A percentile compares a stretch with the other conserved stretches of the same genome.
These are phyloP conservation scores for Ditula angustiorana DNA, from an alignment of 2,888 invertebrate species.

Conservation along the genomic window DNA sequence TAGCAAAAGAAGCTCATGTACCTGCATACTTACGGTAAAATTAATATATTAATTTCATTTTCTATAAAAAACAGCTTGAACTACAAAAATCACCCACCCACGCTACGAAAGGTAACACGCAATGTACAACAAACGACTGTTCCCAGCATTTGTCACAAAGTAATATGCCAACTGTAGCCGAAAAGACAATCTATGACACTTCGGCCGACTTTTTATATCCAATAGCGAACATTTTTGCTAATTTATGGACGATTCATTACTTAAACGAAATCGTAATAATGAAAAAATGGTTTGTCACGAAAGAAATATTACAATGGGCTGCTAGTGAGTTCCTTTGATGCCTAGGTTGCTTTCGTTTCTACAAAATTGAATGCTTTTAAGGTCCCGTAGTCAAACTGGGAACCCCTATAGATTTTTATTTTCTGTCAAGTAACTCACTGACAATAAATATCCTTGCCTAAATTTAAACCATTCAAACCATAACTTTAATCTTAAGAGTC, in stretches of 20 bases:
- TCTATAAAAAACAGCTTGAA: no score
- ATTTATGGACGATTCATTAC: conserved; percentile 71
- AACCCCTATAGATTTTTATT: no score
- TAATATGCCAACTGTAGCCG: conserved; percentile 6
- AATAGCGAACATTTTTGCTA: conserved; percentile 64
- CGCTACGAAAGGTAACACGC: background rate
- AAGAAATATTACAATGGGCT: conserved; percentile 9
- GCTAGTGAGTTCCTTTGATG: background rate
- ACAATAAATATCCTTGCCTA: no score
- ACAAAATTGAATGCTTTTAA: background rate
- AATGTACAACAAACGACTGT: conserved; percentile 17
- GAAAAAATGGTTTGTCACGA: conserved; percentile 26
- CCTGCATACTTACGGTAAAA: no score
- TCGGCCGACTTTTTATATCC: conserved; percentile 75
- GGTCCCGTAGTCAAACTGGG: background rate
- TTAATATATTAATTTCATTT: no score
- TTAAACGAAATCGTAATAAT: conserved; percentile 57
- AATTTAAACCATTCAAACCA: no score
- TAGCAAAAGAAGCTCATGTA: no score
- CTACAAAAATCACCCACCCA: no score
- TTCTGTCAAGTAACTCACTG: no score
- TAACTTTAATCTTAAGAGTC: no score
- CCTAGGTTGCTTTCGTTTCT: background rate
- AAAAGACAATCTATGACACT: conserved; percentile 68
- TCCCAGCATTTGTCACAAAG: background rate